A percentile compares a stretch with the other conserved stretches of the same genome.
phyloP scores from a whole-genome alignment of 2,113 vertebrate species.

The Gymnorhina tibicen region DNA sequence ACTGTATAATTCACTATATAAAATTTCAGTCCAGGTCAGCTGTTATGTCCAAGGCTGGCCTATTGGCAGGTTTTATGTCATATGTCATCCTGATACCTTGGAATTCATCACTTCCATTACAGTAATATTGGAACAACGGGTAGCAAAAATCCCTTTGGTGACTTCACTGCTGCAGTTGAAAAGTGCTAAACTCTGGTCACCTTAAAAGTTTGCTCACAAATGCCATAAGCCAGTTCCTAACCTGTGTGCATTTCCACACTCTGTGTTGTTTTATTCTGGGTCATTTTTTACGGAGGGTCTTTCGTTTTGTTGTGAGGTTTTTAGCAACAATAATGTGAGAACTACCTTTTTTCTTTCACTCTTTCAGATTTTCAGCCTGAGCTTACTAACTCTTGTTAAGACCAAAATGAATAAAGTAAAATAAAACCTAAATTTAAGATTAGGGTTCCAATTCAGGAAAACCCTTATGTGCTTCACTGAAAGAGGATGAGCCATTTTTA shows the following conservation, averaged over 20 bases:
- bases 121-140: background rate
- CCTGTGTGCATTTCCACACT: background rate
- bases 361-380: background rate
- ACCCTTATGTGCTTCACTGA: background rate
- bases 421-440: background rate
- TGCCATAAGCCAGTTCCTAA: background rate
- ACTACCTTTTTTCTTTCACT: background rate
- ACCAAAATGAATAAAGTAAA: background rate
- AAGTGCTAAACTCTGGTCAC: background rate
- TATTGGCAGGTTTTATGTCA: background rate
- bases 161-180: background rate
- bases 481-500: background rate
- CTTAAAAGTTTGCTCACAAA: background rate
- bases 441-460: background rate
- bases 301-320: background rate
- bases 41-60: background rate
- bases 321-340: background rate
- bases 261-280: background rate
- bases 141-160: background rate
- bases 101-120: background rate
- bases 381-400: background rate
- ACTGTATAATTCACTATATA: background rate
- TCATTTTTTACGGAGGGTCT: rapidly evolving
- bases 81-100: background rate
- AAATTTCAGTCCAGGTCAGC: background rate